These are phyloP conservation scores for Nomada ferruginata DNA, from an alignment of 2,888 invertebrate genomes.

Conservation along the genomic window DNA sequence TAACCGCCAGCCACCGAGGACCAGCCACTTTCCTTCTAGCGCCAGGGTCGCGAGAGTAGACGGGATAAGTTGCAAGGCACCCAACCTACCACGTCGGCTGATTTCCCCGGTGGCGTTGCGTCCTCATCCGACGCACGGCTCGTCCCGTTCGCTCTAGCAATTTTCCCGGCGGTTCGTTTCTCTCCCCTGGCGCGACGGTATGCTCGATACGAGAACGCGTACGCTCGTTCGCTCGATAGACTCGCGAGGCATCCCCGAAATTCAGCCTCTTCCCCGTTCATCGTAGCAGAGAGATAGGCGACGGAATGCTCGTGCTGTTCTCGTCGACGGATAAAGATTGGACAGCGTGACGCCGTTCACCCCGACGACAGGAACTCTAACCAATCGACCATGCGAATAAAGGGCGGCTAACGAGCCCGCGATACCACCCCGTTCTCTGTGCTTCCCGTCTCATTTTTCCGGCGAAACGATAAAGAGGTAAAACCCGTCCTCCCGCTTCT, in stretches of 20 bases:
- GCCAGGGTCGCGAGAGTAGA: constrained; percentile 61
- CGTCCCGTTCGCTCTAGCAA: not conserved
- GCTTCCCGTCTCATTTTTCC: no score
- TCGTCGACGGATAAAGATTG: not conserved
- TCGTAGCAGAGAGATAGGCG: not conserved
- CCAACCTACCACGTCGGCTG: constrained; percentile 74
- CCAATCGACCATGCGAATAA: no score
- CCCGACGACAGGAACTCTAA: no score
- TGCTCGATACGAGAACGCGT: not conserved
- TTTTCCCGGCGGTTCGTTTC: constrained; percentile 65
- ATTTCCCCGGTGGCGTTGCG: constrained; percentile 80
- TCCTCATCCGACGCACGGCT: constrained; percentile 71
- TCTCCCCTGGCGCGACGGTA: constrained; percentile 9
- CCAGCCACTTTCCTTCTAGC: constrained; percentile 15
- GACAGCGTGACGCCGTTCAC: not conserved
- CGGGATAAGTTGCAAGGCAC: constrained; percentile 64
- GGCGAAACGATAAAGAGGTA: no score
- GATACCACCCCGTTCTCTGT: no score
- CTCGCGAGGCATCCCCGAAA: constrained; percentile 2
- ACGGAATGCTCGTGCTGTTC: not conserved
- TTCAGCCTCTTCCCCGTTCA: not conserved
- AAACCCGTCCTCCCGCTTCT: no score
- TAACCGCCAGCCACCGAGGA: constrained; percentile 28
- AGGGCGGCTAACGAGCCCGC: no score
- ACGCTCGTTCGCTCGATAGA: not conserved